Conservation (phyloP, 2,113 vertebrate genomes). For the Bostrychus sinensis region DNA sequence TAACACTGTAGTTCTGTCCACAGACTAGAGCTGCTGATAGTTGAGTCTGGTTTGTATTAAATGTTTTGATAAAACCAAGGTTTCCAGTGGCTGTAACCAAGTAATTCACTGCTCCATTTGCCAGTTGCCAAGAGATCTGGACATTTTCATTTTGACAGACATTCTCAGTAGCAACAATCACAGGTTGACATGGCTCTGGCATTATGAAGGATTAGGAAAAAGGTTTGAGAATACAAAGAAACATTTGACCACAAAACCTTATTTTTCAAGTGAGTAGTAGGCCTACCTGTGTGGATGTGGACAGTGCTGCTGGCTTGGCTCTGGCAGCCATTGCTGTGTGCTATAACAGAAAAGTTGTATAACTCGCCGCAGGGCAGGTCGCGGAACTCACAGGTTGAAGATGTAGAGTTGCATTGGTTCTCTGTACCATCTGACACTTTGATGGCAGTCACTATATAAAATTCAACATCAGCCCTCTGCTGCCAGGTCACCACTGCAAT, state of each 20-base stretch:
- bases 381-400: constrained; percentile 52
- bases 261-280: no score
- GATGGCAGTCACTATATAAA: constrained; percentile 44
- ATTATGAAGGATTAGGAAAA: background rate
- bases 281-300: constrained; percentile 65
- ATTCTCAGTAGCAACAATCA: constrained; percentile 22
- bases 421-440: constrained; percentile 30
- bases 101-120: constrained; percentile 33
- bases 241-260: background rate
- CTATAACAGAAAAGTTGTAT: constrained; percentile 69
- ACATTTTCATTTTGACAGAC: constrained; percentile 47
- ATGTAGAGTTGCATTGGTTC: constrained; percentile 47
- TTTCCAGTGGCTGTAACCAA: constrained; percentile 39
- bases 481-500: constrained; percentile 68
- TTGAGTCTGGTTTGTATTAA: constrained; percentile 34
- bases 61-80: constrained; percentile 15
- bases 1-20: constrained; percentile 60
- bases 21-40: constrained; percentile 46
- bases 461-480: constrained; percentile 47
- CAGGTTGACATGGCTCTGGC: constrained; percentile 62
- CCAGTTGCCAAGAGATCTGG: constrained; percentile 54
- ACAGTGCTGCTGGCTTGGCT: constrained; percentile 49
- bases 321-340: constrained; percentile 50
- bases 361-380: constrained; percentile 67
- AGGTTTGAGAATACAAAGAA: background rate